These are phyloP conservation scores for Enteromius trimaculatus DNA, from an alignment of 2,797 vertebrate species.

Conservation along the genomic window DNA sequence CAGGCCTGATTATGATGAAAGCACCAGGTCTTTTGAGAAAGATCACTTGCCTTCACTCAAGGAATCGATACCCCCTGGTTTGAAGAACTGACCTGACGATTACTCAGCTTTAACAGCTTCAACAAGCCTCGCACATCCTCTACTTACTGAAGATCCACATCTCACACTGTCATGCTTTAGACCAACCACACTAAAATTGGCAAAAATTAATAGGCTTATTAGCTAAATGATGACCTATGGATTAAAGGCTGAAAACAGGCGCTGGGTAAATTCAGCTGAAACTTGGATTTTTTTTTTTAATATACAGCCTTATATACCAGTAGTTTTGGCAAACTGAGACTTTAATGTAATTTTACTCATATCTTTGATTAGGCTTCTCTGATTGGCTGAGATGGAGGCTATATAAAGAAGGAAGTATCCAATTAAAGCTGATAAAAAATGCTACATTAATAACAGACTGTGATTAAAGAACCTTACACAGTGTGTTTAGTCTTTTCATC, in stretches of 20 bases:
- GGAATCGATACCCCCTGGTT: slow-evolving; percentile 4
- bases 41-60: background rate
- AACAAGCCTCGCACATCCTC: background rate
- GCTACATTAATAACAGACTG: background rate
- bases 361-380: background rate
- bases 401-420: background rate
- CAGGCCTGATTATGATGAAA: background rate
- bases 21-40: background rate
- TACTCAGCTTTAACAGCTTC: background rate
- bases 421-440: slow-evolving; percentile 4
- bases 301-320: background rate
- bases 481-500: background rate
- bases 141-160: slow-evolving; percentile 2
- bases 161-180: background rate
- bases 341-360: background rate
- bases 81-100: background rate
- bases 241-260: background rate
- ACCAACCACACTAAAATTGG: background rate
- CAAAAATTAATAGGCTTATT: slow-evolving; percentile 7
- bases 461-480: background rate
- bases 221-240: background rate
- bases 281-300: background rate
- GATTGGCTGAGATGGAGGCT: background rate
- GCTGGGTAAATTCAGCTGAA: background rate
- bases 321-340: background rate